Evolutionary conservation across 2,797 vertebrate species (phyloP), one percentile per base, ranked within the genome.

Genomic region (Pantherophis vulpinus): DNA sequence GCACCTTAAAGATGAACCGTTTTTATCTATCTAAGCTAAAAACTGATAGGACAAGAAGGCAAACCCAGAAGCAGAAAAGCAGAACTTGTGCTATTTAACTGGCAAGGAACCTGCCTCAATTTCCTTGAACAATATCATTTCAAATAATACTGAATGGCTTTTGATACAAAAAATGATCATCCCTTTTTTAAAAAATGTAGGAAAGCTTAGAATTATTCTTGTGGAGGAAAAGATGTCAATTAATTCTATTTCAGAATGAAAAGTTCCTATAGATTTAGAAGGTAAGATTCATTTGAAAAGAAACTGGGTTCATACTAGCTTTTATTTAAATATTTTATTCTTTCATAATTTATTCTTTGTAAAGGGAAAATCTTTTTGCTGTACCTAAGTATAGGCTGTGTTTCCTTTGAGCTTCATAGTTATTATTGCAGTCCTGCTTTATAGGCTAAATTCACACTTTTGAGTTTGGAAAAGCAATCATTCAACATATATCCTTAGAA

Each of bases 151-250:
- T 42, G 70, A 42, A 79, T 42, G 70, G 70, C 32, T 79, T 79
- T 7, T 79, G 70, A 37, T 0, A 37, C 16, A 74, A 74, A 18
- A 18, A 8, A 2, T 47, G 20, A 25, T 86, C 23, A 51, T 86
- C 42, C 23, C 47, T 47, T 37, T 86, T 86, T 23, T 7, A 0
- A 51, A 51, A 74, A 74, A 74, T 9, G 32, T 70, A 18, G 32
- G 70, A 74, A 74, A 87, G 54, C n/a, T 87, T 87, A n/a, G 86
- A 87, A 87, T 87, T n/a, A 58, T n/a, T 87, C 86, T 55, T 87
- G 55, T 87, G 86, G 86, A 87, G 3, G 25, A 66, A 54, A 25
- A 51, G 7, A 61, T 66, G 59, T 63, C 37, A 51, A 51, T 37
- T 18, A 63, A 63, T 27, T 3, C 61, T 63, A 89, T 20, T 27